Base-by-base conservation (phyloP, 2,888 invertebrate species). In the Miltochrista miniata region DNA sequence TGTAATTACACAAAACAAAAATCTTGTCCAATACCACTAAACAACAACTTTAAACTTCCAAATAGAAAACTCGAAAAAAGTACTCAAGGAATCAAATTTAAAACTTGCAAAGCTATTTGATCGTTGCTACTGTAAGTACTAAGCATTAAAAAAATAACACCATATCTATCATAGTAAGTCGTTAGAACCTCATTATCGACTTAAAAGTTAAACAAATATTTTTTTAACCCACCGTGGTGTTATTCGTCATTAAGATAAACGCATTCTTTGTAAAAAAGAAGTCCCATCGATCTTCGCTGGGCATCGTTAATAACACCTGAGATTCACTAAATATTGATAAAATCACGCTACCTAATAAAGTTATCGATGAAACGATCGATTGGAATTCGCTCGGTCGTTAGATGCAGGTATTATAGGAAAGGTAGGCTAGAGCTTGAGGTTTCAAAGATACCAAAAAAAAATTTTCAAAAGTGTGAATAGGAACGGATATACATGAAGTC, bases 301-400 rank as follows among this genome's bases (percentile, higher is more conserved):
- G 60, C 67, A 70, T 76, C 81, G 77, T 81, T 81, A 77, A 76
- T 81, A 83, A 78, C 73, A 58, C 43, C 58, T 54, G 61, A 71
- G 76, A 76, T 74, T 69, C 72, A 63, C 74, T 74, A 74, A 79
- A 72, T 58, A 72, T 48, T 68, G 84, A 85, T 84, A 83, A 80
- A 73, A 82, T 83, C 82, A 64, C 63, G 74, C 79, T 77, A 77
- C 77, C 70, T 70, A 63, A 60, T 56, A 65, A 41, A 54, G 57
- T 73, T 78, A 84, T 82, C 81, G 60, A 58, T 57, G 67, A 51
- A 74, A 79, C 74, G 63, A 87, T 85, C 83, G 70, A 65, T 60
- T 70, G 64, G 63, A 70, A 79, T 81, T 33, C 12, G 12, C 18
- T 38, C n/a, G 18, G 38, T 24, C 18, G 1, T 24, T 38, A 12